Evolutionary conservation across 2,888 invertebrate genomes (phyloP).

Genomic region (Eremobia ochroleuca): DNA sequence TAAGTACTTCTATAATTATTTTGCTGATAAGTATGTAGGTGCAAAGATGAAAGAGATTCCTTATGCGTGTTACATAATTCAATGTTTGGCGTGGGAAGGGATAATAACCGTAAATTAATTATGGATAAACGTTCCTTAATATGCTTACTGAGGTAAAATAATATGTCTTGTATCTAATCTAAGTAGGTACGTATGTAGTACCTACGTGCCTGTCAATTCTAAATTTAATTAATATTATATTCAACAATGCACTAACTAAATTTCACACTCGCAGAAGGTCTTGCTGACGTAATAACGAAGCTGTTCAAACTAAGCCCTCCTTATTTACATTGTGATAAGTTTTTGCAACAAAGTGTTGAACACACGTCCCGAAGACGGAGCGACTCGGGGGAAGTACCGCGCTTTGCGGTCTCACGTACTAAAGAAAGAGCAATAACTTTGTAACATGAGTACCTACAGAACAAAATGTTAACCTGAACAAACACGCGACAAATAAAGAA

Average conservation of each 20-base stretch:
- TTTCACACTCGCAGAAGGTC: background rate
- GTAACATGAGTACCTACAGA: conserved; percentile 14
- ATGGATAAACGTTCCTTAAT: background rate
- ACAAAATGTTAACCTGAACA: conserved; percentile 20
- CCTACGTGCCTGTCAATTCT: background rate
- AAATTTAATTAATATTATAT: conserved; percentile 21
- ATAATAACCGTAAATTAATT: background rate
- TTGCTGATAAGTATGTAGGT: background rate
- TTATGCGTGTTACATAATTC: conserved; percentile 21
- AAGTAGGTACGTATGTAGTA: background rate
- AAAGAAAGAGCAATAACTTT: conserved; percentile 43
- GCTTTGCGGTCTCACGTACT: conserved; percentile 48
- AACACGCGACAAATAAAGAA: conserved; percentile 6
- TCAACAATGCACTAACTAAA: conserved; percentile 2
- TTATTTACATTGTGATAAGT: conserved; percentile 47
- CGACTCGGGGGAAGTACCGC: conserved; percentile 20
- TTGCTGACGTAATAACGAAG: conserved; percentile 21
- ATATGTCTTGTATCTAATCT: background rate
- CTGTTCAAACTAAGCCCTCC: conserved; percentile 11
- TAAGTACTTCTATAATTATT: conserved; percentile 18
- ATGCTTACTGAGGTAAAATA: background rate
- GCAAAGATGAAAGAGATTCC: conserved; percentile 13
- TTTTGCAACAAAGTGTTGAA: conserved; percentile 25
- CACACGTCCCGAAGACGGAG: conserved; percentile 16
- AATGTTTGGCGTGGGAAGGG: conserved; percentile 1